Base-by-base conservation (phyloP, 37 sponge, comb jelly and placozoan genomes). In the Dysidea cf. avara region DNA sequence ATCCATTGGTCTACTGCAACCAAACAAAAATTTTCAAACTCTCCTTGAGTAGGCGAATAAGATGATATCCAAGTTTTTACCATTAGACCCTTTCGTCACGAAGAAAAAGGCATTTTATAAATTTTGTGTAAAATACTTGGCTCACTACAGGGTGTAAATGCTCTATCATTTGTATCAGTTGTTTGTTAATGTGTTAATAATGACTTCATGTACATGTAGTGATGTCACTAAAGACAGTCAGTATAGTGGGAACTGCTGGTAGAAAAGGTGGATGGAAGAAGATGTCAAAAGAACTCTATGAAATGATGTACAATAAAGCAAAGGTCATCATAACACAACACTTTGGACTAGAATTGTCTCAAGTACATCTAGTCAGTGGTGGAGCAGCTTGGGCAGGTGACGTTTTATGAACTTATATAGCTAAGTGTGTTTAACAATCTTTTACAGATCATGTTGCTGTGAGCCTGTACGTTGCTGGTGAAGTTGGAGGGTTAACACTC, bases 301-400 rank as follows among this genome's bases (percentile, higher is more conserved):
- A 35, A 38, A 71, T 33, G 34, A 70, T 61, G 55, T 17, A 63
- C 0, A 40, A 80, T 3, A 80, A 80, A 61, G 81, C 81, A 2
- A 53, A 61, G n/a, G 56, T 61, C 28, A 53, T 80, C 26, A 71
- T 80, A 13, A 71, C 46, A 51, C 46, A 80, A 24, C 38, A 47
- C 12, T 71, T 71, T 20, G 71, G 36, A 31, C 72, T 80, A 29
- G 22, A 69, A 22, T 18, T 62, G 17, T 17, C 22, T 0, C 18
- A 29, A 34, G 35, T 80, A 16, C 50, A 80, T 7, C 64, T 80
- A 0, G 72, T 80, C 38, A 80, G 81, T 63, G 81, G 81, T 24
- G 81, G 81, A 61, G 81, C 81, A 4, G 81, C 81, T 33, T 80
- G 81, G 81, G 53, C 81, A 51, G 81, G 81, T 80, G 50, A 21